Conservation (phyloP, 2,797 vertebrate species). For the Myripristis jacobus region DNA sequence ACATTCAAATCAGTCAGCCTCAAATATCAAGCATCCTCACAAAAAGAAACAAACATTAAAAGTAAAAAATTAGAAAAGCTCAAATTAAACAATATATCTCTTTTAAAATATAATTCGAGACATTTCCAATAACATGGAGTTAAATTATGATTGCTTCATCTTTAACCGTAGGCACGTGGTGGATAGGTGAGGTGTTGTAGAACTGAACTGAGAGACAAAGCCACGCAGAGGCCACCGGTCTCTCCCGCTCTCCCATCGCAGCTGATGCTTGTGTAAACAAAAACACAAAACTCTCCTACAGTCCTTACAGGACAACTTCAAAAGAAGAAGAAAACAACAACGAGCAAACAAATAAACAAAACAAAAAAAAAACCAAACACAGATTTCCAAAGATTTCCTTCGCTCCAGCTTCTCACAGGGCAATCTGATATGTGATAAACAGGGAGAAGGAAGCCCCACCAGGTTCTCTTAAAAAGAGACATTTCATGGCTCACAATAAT, state of each 20-base stretch:
- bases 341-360: not conserved
- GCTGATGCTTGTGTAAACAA: slow-evolving; percentile 81
- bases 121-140: slow-evolving; percentile 78
- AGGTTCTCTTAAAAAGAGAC: slow-evolving; percentile 43
- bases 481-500: slow-evolving; percentile 70
- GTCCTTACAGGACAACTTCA: slow-evolving; percentile 42
- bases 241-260: slow-evolving; percentile 58
- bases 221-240: slow-evolving; percentile 65
- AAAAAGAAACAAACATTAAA: slow-evolving; percentile 68
- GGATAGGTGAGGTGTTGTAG: slow-evolving; percentile 78
- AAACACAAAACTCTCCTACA: slow-evolving; percentile 63
- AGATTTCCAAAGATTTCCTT: slow-evolving; percentile 45
- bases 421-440: slow-evolving; percentile 51
- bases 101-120: slow-evolving; percentile 82
- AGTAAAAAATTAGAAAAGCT: slow-evolving; percentile 81
- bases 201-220: slow-evolving; percentile 42
- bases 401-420: slow-evolving; percentile 39
- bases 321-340: too few relatives aligned
- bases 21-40: slow-evolving; percentile 73
- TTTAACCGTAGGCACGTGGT: slow-evolving; percentile 86
- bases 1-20: slow-evolving; percentile 84
- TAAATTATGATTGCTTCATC: slow-evolving; percentile 86
- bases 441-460: slow-evolving; percentile 27
- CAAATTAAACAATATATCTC: slow-evolving; percentile 80
- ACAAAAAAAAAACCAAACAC: not conserved